Percentiles rank a stretch among this genome's conserved stretches.
Evolutionary conservation across 2,113 vertebrate genomes (phyloP).

Genomic region (Gavialis gangeticus): DNA sequence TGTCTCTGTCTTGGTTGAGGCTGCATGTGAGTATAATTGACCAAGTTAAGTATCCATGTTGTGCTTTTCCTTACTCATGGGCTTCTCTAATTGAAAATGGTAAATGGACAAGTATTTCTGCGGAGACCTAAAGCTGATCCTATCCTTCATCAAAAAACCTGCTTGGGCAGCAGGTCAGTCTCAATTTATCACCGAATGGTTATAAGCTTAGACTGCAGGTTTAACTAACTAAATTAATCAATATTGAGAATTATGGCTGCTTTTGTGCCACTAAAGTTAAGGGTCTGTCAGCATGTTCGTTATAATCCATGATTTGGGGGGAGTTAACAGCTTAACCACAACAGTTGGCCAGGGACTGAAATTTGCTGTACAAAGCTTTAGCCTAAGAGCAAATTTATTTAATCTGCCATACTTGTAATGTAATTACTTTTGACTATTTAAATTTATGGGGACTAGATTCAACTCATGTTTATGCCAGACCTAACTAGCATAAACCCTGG

Average conservation of each 20-base stretch:
- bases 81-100: constrained; percentile 70
- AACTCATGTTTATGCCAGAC: constrained; percentile 54
- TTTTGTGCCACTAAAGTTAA: constrained; percentile 72
- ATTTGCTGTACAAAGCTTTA: constrained; percentile 61
- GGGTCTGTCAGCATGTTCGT: constrained; percentile 69
- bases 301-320: constrained; percentile 59
- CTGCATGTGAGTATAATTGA: constrained; percentile 38
- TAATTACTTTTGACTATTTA: constrained; percentile 76
- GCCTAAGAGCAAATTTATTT: constrained; percentile 64
- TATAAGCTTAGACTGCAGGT: constrained; percentile 73
- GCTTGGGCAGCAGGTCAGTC: constrained; percentile 70
- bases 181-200: constrained; percentile 71
- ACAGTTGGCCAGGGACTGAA: constrained; percentile 45
- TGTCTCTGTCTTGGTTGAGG: neutral
- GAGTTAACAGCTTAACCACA: constrained; percentile 65
- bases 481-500: constrained; percentile 61
- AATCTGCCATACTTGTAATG: constrained; percentile 59
- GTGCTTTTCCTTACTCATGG: constrained; percentile 62
- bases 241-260: constrained; percentile 74
- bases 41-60: constrained; percentile 56
- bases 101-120: constrained; percentile 69
- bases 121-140: constrained; percentile 55
- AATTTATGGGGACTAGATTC: constrained; percentile 61
- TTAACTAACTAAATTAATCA: constrained; percentile 80
- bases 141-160: constrained; percentile 74